These are phyloP conservation scores for Leucopsar rothschildi DNA, from an alignment of 2,113 vertebrate species.

Conservation along the genomic window DNA sequence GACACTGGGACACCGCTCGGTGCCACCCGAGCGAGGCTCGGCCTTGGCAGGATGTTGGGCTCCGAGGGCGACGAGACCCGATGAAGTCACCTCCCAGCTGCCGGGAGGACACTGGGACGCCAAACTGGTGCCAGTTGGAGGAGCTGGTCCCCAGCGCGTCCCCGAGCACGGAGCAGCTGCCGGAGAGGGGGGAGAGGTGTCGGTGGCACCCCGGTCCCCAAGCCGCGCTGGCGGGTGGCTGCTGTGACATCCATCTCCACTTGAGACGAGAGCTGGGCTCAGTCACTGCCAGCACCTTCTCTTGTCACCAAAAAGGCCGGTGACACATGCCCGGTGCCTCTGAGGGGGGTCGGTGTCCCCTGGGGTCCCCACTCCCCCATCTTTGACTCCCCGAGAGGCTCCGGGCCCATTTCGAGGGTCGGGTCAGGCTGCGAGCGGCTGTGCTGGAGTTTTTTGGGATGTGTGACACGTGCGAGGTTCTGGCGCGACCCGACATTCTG, in stretches of 20 bases:
- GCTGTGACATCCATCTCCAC: background rate
- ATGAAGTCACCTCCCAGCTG: background rate
- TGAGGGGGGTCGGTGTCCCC: rapidly evolving
- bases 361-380: rapidly evolving
- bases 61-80: rapidly evolving
- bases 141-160: background rate
- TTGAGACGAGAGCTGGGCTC: background rate
- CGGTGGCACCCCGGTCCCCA: background rate
- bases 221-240: background rate
- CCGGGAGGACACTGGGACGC: background rate
- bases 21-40: rapidly evolving
- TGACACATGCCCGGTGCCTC: rapidly evolving
- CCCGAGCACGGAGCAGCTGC: background rate
- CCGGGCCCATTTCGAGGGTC: rapidly evolving
- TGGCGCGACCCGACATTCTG: rapidly evolving
- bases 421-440: background rate
- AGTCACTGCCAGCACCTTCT: background rate
- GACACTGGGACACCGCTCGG: background rate
- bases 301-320: background rate
- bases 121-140: background rate
- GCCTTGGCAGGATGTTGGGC: rapidly evolving
- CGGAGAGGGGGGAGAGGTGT: background rate
- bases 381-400: rapidly evolving
- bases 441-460: rapidly evolving
- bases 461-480: rapidly evolving